Base-by-base conservation (phyloP, 2,113 vertebrate genomes). In the Cavia aperea region DNA sequence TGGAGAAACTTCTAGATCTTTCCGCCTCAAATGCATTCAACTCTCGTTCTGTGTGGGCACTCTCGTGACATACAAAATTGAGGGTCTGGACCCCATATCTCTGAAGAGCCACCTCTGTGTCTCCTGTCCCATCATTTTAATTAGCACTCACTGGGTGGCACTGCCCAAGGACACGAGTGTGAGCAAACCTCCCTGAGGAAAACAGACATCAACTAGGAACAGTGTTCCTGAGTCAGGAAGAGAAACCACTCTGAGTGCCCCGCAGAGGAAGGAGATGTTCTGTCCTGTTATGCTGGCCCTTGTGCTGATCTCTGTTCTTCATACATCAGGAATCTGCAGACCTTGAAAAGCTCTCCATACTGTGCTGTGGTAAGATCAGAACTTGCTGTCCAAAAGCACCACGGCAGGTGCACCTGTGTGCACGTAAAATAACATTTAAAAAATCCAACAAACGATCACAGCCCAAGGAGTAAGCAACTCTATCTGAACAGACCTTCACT, bases 401-500 rank as follows among this genome's bases (percentile, higher is more conserved):
- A 31, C 9, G 9, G 36, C 65, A 12, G 60, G 54, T 51, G 31
- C 63, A 29, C 16, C 31, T 60, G 29, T 9, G 62, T 8, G 62
- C 58, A 19, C 26, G 43, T 16, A 78, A 54, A 33, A 51, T 33
- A 78, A 78, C 24, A 31, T 78, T 82, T 33, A 31, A 78, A 78
- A 49, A 43, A 43, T 60, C 56, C 81, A 93, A 39, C 78, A 92
- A 92, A 95, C 65, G 87, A 19, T 66, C 92, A 87, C 56, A 87
- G 29, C 70, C 46, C 33, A 54, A 78, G 95, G 91, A 93, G 81
- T 49, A 72, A 94, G 60, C 36, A 89, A 89, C 66, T 95, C 23
- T 94, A 81, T 96, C 95, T 31, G 94, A 96, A 94, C 70, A 96
- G 94, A 90, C 88, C 90, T 93, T 96, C n/a, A 95, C 92, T 96